Conservation (phyloP, 2,797 vertebrate species). For the Sebastes baramenuke region DNA sequence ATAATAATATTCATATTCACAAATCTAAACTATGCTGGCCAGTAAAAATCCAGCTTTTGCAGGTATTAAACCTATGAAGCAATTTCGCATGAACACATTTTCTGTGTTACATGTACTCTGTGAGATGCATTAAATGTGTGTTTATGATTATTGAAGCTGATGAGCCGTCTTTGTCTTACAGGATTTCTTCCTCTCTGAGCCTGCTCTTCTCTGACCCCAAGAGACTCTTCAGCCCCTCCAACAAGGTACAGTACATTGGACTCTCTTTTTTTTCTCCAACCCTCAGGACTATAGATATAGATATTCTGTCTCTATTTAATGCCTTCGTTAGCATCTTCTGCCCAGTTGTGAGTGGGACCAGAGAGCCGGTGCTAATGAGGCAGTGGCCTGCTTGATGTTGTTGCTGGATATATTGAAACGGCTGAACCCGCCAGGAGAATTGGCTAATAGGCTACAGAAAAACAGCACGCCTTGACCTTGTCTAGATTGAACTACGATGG, state of each 20-base stretch:
- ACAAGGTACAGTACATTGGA: slow-evolving; percentile 51
- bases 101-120: background rate
- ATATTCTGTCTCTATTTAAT: slow-evolving; percentile 9
- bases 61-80: background rate
- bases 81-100: background rate
- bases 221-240: slow-evolving; percentile 5
- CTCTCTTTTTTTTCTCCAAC: background rate
- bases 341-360: slow-evolving; percentile 1
- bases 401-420: slow-evolving; percentile 34
- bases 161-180: slow-evolving; percentile 52
- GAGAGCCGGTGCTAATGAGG: slow-evolving; percentile 44
- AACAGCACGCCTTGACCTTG: slow-evolving; percentile 65
- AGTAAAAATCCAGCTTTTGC: background rate
- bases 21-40: background rate
- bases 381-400: slow-evolving; percentile 33
- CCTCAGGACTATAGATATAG: background rate
- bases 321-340: slow-evolving; percentile 17
- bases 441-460: slow-evolving; percentile 43
- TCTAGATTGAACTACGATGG: slow-evolving; percentile 41
- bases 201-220: slow-evolving; percentile 29
- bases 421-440: slow-evolving; percentile 23
- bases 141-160: slow-evolving; percentile 20
- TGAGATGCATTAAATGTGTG: background rate
- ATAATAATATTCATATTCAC: background rate
- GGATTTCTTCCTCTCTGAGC: slow-evolving; percentile 41